These are phyloP conservation scores for Ellobius talpinus DNA, from an alignment of 2,113 vertebrate species.

Conservation along the genomic window DNA sequence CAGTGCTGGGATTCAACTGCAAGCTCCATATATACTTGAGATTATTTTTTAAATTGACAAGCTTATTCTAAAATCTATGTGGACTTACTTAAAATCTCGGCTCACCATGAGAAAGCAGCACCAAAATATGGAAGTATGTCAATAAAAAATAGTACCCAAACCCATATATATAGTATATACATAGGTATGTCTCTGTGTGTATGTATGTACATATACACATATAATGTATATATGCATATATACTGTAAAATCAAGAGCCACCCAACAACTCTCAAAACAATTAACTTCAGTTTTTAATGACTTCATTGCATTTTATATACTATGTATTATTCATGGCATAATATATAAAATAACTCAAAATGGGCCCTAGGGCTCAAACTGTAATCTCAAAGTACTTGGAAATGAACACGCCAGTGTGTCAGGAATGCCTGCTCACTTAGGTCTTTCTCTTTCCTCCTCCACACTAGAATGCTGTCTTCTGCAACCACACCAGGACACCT, in stretches of 20 bases:
- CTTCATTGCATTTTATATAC: background rate
- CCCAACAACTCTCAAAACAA: background rate
- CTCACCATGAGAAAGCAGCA: background rate
- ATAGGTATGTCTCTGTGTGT: background rate
- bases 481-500: accelerated
- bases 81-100: background rate
- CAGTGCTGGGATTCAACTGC: background rate
- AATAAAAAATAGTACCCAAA: background rate
- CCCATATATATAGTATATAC: background rate
- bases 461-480: background rate
- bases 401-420: background rate
- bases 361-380: background rate
- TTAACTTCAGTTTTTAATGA: background rate
- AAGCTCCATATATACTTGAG: too few relatives aligned
- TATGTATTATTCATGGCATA: background rate
- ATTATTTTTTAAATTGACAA: background rate
- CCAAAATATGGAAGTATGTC: background rate
- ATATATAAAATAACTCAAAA: background rate
- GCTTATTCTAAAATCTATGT: background rate
- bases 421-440: background rate
- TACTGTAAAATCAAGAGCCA: background rate
- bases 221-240: background rate
- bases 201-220: background rate
- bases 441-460: background rate
- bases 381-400: background rate